Conservation (phyloP, 2,113 vertebrate genomes). For the Shinisaurus crocodilurus region DNA sequence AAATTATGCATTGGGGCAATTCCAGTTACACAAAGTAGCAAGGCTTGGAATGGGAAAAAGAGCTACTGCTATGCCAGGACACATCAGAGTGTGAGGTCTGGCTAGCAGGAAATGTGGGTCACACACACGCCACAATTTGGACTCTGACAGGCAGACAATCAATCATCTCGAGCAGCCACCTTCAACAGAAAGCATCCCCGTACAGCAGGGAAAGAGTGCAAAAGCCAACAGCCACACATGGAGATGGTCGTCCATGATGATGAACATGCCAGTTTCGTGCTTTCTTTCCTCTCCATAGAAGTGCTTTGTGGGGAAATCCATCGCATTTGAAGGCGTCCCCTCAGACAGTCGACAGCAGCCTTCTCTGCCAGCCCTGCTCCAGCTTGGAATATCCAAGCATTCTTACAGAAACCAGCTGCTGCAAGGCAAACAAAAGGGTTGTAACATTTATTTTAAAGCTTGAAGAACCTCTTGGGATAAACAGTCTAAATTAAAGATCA, state of each 20-base stretch:
- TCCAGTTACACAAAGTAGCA: not conserved
- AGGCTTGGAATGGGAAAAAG: not conserved
- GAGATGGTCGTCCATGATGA: not conserved
- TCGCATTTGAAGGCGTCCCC: not conserved
- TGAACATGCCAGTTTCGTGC: not conserved
- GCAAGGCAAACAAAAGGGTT: slow-evolving; percentile 58
- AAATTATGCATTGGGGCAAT: not conserved
- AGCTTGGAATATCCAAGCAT: not conserved
- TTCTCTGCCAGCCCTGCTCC: accelerated
- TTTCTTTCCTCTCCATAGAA: not conserved
- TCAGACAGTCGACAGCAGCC: not conserved
- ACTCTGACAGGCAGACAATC: not conserved
- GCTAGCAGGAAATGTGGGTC: not conserved
- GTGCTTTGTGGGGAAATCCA: not conserved
- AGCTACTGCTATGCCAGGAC: too few species aligned
- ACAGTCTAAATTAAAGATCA: slow-evolving; percentile 72
- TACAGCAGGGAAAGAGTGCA: not conserved
- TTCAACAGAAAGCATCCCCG: not conserved
- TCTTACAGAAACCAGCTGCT: slow-evolving; percentile 63
- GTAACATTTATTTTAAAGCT: slow-evolving; percentile 66
- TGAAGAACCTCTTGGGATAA: slow-evolving; percentile 66
- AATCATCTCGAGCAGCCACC: not conserved
- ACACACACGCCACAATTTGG: not conserved
- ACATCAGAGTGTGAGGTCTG: not conserved
- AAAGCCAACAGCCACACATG: not conserved